A percentile compares a stretch with the other conserved stretches of the same genome.
Conservation (phyloP, 2,113 vertebrate species). For the Poeciliopsis prolifica region DNA sequence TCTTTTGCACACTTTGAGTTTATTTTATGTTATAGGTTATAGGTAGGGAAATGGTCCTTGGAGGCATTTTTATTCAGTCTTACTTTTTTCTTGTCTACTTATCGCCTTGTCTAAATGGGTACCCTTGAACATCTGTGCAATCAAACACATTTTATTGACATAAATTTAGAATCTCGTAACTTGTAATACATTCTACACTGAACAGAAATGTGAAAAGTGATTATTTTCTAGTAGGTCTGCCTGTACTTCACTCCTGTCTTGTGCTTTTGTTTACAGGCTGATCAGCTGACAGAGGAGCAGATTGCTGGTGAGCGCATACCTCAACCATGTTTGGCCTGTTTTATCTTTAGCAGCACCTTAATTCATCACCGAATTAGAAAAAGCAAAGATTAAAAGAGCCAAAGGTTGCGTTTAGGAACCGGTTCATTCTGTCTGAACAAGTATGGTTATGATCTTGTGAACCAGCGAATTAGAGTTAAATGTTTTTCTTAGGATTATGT, state of each 20-base stretch:
- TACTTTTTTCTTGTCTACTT: background rate
- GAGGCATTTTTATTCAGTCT: background rate
- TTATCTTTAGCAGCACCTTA: constrained; percentile 12
- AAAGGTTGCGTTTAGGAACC: background rate
- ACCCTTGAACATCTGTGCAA: too few species aligned
- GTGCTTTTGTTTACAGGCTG: constrained; percentile 79
- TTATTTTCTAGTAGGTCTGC: background rate
- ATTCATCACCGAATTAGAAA: constrained; percentile 15
- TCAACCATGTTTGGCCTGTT: constrained; percentile 23
- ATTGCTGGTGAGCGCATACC: constrained; percentile 85
- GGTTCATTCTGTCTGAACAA: background rate
- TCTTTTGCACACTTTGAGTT: constrained; percentile 1
- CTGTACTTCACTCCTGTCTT: constrained; percentile 14
- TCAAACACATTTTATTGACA: background rate
- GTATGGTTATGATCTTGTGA: background rate
- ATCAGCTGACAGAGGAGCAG: constrained; percentile 92
- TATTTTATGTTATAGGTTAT: background rate
- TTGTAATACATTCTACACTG: background rate
- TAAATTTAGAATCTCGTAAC: background rate
- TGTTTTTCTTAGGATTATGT: background rate
- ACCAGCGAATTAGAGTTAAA: background rate
- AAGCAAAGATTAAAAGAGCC: background rate
- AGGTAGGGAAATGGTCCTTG: background rate
- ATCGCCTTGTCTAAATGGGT: background rate
- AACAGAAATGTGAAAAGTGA: background rate